These are phyloP conservation scores for Hemiprocne comata DNA, from an alignment of 2,113 vertebrate genomes.

Conservation along the genomic window DNA sequence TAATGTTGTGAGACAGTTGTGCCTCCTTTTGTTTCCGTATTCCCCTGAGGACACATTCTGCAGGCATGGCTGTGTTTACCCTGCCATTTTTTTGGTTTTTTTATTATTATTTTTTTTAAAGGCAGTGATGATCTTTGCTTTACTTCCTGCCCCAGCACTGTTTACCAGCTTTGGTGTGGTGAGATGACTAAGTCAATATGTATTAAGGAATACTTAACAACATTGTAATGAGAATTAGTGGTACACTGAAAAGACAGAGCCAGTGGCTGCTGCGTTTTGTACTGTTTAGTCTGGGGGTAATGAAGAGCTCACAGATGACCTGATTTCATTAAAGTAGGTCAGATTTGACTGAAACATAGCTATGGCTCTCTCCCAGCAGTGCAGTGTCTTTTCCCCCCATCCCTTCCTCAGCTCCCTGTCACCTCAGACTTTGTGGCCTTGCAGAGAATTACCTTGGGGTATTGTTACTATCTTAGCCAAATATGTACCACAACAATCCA, in stretches of 20 bases:
- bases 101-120: background rate
- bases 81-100: background rate
- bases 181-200: constrained; percentile 76
- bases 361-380: constrained; percentile 66
- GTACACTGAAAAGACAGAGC: constrained; percentile 70
- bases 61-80: constrained; percentile 72
- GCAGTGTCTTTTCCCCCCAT: background rate
- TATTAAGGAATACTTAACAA: constrained; percentile 76
- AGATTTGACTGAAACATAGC: constrained; percentile 75
- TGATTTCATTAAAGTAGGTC: constrained; percentile 89
- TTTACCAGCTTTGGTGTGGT: constrained; percentile 74
- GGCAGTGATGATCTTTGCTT: constrained; percentile 71
- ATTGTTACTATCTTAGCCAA: constrained; percentile 46
- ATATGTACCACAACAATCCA: constrained; percentile 4
- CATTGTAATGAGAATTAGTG: constrained; percentile 75
- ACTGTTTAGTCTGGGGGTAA: constrained; percentile 91
- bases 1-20: constrained; percentile 70
- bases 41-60: constrained; percentile 72
- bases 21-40: constrained; percentile 71
- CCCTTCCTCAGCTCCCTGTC: background rate
- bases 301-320: constrained; percentile 94
- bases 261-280: constrained; percentile 74
- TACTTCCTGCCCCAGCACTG: constrained; percentile 63
- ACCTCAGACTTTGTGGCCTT: constrained; percentile 48
- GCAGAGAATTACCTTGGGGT: constrained; percentile 52